Base-by-base conservation (phyloP, 2,113 vertebrate genomes). In the Amblyornis subalaris region DNA sequence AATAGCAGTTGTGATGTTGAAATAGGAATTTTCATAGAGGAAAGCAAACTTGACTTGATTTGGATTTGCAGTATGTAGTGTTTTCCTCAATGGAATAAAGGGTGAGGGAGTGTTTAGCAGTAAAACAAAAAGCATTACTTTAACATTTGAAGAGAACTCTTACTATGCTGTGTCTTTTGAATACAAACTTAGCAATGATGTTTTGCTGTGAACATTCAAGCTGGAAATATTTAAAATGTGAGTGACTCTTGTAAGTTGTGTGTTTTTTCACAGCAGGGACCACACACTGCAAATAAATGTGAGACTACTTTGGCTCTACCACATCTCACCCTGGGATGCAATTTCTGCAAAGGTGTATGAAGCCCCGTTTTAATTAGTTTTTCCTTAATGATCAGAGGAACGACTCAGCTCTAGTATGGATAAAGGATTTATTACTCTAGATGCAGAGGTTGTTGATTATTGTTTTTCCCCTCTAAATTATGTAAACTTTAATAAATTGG, bases 1-100 rank as follows among this genome's bases (percentile, higher is more conserved):
- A 96, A 97, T 96, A 94, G 97, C 88, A 92, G 88, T 95, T 96
- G 55, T 96, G 95, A 97, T 97, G 95, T 97, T 88, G 94, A 98
- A 98, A 96, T 96, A 97, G 93, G 83, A 89, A 26, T 94, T 95
- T 97, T 96, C 48, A 31, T 93, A 84, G 69, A 96, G 91, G 87
- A 97, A 96, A 94, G 93, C 84, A 95, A 92, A 85, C 67, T 90
- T 65, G 79, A 82, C 69, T 72, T 86, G 87, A 80, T 81, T 92
- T 87, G 72, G n/a, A 67, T 85, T 78, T 95, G 51, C 48, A 62
- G 60, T 72, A 33, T 44, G 33, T 80, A 75, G 48, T 14, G 6
- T 48, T 92, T 92, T 69, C 77, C 67, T 94, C 85, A 25, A 51
- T 61, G 54, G 67, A 96, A 71, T 91, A 66, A 71, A 83, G 23